Base-by-base conservation (phyloP, 2,797 vertebrate species). In the Enoplosus armatus region DNA sequence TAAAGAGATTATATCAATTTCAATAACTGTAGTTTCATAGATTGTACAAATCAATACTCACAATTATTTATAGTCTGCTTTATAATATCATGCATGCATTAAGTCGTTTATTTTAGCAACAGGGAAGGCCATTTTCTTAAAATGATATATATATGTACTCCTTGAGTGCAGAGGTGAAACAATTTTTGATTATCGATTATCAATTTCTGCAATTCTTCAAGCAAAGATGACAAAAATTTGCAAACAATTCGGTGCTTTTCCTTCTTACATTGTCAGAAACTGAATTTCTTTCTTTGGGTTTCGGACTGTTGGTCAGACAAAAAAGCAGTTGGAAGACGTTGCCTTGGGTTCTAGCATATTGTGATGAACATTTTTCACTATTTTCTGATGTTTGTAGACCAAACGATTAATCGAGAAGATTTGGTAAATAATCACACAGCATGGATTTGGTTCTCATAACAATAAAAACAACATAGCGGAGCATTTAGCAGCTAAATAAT, bases 31-130 rank as follows among this genome's bases (percentile, higher is more conserved):
- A 18, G 47, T 58, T 53, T 47, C 5, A 67, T 33, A 29, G 16
- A 45, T 41, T 70, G 5, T 8, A 51, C 20, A 65, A 56, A 50
- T 45, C 41, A 55, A 55, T 47, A 39, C 54, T 66, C 37, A 12
- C 31, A 63, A n/a, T 18, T 18, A 22, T 37, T 56, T 5, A 9
- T 33, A 26, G 27, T 47, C 29, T 31, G 18, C 39, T 15, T 45
- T 22, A 59, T 35, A 43, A 66, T 11, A 51, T n/a, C 20, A 48
- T 15, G 45, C 11, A 14, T 12, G 65, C 29, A 64, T 18, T 16
- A 14, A 37, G 1, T 8, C 37, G 45, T 35, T 22, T 16, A 2
- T 27, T 31, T 24, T n/a, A 31, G 53, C 54, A 59, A 51, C 26
- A 60, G 16, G 7, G 12, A 35, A 50, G 4, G 29, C 9, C 5